Percentiles rank a stretch among this genome's conserved stretches.
Evolutionary conservation across 1,140 invertebrate genomes (phyloP).

Genomic region (Drepana arcuata): DNA sequence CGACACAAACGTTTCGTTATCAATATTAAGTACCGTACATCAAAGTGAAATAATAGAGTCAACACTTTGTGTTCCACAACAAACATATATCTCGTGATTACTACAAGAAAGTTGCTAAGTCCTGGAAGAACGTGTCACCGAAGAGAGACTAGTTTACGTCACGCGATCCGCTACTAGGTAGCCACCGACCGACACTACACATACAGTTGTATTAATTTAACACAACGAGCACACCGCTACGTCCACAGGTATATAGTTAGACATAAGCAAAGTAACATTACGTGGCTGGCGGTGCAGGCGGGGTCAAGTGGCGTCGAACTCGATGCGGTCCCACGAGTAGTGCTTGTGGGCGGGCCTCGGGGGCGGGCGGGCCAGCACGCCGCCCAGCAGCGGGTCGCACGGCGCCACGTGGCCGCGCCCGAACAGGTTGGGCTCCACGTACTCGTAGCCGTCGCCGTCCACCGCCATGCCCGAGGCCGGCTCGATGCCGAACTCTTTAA

Average conservation of each 20-base stretch:
- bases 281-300: conserved; percentile 6
- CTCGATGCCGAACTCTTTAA: conserved; percentile 57
- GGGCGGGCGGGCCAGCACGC: conserved; percentile 43
- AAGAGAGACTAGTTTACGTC: conserved; percentile 45
- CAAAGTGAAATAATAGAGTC: conserved; percentile 31
- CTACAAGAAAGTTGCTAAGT: conserved; percentile 32
- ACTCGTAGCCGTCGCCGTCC: conserved; percentile 44
- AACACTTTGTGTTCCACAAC: conserved; percentile 54
- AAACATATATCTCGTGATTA: conserved; percentile 30
- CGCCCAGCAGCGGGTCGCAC: conserved; percentile 65
- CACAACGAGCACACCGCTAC: too few species aligned
- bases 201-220: too few species aligned
- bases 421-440: conserved; percentile 55
- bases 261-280: too few species aligned
- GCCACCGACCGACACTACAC: conserved; percentile 16
- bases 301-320: conserved; percentile 67
- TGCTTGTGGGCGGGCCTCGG: conserved; percentile 50
- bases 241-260: too few species aligned
- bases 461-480: conserved; percentile 52
- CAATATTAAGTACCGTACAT: conserved; percentile 54
- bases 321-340: conserved; percentile 66
- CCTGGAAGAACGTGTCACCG: conserved; percentile 49
- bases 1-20: conserved; percentile 46
- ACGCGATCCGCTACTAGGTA: conserved; percentile 21
- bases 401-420: conserved; percentile 52